Percentiles rank a stretch among this genome's conserved stretches.
Evolutionary conservation across 2,113 vertebrate genomes (phyloP).

Genomic region (Phrynocephalus versicolor): DNA sequence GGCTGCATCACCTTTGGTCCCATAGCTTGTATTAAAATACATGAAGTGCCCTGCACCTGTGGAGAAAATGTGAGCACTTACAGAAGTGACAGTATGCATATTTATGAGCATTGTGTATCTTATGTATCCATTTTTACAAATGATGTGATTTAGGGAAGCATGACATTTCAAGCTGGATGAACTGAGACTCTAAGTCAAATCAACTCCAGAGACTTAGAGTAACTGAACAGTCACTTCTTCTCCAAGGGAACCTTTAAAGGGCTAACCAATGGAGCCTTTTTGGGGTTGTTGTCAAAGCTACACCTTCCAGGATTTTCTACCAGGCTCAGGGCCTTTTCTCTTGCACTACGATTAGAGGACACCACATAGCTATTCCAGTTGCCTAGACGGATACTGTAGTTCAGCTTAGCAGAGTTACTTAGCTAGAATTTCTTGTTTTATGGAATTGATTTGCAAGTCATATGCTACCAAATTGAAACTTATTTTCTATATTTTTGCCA

Average conservation of each 20-base stretch:
- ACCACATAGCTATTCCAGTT: too few species aligned
- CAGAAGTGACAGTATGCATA: background rate
- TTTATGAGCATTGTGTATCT: background rate
- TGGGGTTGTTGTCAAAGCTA: too few species aligned
- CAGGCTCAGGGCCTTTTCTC: too few species aligned
- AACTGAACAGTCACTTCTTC: background rate
- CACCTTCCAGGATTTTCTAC: too few species aligned
- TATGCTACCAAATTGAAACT: too few species aligned
- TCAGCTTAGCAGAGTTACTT: too few species aligned
- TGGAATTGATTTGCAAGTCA: too few species aligned
- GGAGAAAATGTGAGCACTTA: slow-evolving; percentile 12
- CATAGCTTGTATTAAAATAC: slow-evolving; percentile 78
- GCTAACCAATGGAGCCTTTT: too few species aligned
- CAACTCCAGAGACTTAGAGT: background rate
- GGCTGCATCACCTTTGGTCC: slow-evolving; percentile 72
- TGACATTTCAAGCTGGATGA: background rate
- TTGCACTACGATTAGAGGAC: too few species aligned
- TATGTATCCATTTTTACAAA: background rate
- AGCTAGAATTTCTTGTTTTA: too few species aligned
- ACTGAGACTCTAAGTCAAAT: background rate
- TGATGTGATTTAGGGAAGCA: background rate
- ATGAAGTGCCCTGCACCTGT: slow-evolving; percentile 87
- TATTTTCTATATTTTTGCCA: too few species aligned
- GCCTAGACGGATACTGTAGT: too few species aligned
- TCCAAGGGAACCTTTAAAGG: background rate